Evolutionary conservation across 2,797 vertebrate genomes (phyloP).

Genomic region (Silurus lanzhouensis): DNA sequence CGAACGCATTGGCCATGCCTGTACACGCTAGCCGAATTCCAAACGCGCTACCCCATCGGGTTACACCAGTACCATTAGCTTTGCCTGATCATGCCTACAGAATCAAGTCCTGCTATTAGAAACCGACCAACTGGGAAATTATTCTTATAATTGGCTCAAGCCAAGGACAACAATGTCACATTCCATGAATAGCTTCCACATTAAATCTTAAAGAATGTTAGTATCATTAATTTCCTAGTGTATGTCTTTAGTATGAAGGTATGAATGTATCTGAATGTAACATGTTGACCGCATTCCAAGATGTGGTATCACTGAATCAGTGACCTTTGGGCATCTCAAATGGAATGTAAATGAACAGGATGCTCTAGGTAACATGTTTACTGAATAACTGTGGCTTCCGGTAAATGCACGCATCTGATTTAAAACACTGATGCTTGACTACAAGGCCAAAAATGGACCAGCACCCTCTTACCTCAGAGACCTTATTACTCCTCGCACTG

Average conservation of each 20-base stretch:
- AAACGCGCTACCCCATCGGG: conserved; percentile 24
- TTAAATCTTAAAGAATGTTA: neutral
- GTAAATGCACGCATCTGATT: no score
- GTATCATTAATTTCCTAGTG: neutral
- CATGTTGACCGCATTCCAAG: no score
- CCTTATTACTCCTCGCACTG: no score
- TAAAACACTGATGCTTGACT: no score
- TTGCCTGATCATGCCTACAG: conserved; percentile 35
- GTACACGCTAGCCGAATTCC: conserved; percentile 22
- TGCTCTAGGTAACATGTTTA: neutral
- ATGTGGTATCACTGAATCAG: neutral
- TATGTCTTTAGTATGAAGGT: neutral
- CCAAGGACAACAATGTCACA: neutral
- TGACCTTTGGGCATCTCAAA: neutral
- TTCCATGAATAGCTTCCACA: neutral
- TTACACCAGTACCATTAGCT: conserved; percentile 12
- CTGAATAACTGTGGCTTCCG: neutral
- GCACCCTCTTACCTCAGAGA: no score
- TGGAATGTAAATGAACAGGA: neutral
- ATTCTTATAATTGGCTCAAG: neutral
- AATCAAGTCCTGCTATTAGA: conserved; percentile 35
- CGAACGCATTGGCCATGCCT: conserved; percentile 9
- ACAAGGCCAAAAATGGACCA: no score
- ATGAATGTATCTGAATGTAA: neutral
- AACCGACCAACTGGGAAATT: conserved; percentile 26